Evolutionary conservation across 2,888 invertebrate genomes (phyloP).

Genomic region (Allacma fusca): DNA sequence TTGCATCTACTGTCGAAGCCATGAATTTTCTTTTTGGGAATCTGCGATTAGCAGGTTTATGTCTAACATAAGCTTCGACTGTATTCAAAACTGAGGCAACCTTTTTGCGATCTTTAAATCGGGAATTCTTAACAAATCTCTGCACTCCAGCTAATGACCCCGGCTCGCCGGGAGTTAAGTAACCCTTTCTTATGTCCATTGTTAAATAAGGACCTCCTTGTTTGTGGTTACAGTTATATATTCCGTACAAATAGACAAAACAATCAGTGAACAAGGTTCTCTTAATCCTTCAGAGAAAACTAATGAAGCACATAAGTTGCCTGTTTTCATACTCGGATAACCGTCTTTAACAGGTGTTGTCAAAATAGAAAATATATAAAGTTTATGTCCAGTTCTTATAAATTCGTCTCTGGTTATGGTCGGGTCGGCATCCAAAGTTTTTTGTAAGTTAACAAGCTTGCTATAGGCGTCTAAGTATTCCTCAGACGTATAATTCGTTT

Average conservation of each 20-base stretch:
- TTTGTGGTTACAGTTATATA: no score
- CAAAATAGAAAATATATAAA: not conserved
- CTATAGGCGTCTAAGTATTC: not conserved
- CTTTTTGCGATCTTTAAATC: not conserved
- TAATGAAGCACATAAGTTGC: no score
- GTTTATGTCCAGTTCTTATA: not conserved
- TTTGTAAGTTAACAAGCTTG: not conserved
- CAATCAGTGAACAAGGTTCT: no score
- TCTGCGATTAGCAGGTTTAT: not conserved
- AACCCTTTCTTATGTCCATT: not conserved
- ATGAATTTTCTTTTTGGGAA: not conserved
- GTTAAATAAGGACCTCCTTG: no score
- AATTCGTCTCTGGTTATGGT: not conserved
- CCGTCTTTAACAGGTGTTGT: not conserved
- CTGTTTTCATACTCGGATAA: not conserved
- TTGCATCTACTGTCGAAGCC: not conserved
- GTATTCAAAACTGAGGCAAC: not conserved
- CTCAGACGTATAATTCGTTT: not conserved
- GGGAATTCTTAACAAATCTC: not conserved
- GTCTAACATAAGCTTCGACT: not conserved
- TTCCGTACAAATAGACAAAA: no score
- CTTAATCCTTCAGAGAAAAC: no score
- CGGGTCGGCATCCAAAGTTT: not conserved
- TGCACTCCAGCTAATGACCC: not conserved
- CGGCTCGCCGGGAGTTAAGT: not conserved